These are phyloP conservation scores for Actinemys pallida DNA, from an alignment of 2,113 vertebrate species.

Conservation along the genomic window DNA sequence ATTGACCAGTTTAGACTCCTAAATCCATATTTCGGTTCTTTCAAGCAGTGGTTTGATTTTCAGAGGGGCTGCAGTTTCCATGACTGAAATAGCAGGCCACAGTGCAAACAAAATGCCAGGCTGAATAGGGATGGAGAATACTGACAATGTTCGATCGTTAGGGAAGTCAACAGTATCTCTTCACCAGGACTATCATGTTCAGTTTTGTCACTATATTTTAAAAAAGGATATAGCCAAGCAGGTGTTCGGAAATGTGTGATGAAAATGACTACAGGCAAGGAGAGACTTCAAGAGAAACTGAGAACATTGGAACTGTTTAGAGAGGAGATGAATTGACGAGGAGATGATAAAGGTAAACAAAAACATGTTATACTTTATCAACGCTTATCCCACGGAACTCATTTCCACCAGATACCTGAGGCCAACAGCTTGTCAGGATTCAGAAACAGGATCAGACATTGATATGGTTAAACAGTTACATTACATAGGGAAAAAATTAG, in stretches of 20 bases:
- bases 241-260: not conserved
- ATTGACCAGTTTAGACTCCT: conserved; percentile 34
- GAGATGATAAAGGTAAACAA: not conserved
- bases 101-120: not conserved
- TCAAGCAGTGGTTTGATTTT: not conserved
- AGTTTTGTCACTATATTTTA: not conserved
- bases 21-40: not conserved
- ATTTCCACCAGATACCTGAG: not conserved
- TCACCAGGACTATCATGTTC: not conserved
- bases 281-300: not conserved
- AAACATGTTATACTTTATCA: not conserved
- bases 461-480: conserved; percentile 23
- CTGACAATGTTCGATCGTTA: not conserved
- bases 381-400: not conserved
- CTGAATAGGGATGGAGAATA: not conserved
- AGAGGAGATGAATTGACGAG: not conserved
- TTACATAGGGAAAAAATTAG: not conserved
- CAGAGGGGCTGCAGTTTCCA: not conserved
- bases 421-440: not conserved
- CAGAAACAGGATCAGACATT: conserved; percentile 30
- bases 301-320: not conserved
- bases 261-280: not conserved
- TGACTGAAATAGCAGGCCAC: not conserved
- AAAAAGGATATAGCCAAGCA: not conserved
- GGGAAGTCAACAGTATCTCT: not conserved